Evolutionary conservation across 2,888 invertebrate genomes (phyloP).

Genomic region (Crepidodera aurea): DNA sequence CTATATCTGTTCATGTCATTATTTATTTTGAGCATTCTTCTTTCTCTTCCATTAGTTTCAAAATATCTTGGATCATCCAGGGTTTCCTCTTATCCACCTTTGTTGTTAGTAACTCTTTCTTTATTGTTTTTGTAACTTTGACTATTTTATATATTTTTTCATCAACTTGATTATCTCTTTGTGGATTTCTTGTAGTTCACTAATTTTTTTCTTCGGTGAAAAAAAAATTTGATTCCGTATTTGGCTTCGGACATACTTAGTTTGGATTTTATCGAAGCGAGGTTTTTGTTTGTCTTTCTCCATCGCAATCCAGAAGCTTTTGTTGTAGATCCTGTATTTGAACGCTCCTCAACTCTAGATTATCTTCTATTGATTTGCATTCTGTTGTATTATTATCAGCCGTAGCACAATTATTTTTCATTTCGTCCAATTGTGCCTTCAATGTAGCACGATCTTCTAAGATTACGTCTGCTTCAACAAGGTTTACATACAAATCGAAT

Average conservation of each 20-base stretch:
- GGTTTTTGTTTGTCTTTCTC: constrained; percentile 75
- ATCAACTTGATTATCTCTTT: constrained; percentile 53
- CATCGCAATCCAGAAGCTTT: constrained; percentile 81
- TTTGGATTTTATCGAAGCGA: constrained; percentile 76
- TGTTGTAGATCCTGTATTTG: constrained; percentile 84
- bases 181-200: constrained; percentile 65
- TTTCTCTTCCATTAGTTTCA: too few species aligned
- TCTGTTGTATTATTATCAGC: constrained; percentile 54
- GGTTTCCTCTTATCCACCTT: too few species aligned
- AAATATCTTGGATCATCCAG: too few species aligned
- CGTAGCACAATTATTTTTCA: constrained; percentile 60
- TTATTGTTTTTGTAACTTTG: too few species aligned
- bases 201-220: constrained; percentile 65
- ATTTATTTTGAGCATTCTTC: too few species aligned
- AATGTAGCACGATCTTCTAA: constrained; percentile 74
- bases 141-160: too few species aligned
- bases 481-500: constrained; percentile 78
- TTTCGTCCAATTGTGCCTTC: constrained; percentile 63
- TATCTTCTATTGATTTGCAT: constrained; percentile 63
- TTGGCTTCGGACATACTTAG: constrained; percentile 83
- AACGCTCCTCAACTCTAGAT: constrained; percentile 71
- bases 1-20: too few species aligned
- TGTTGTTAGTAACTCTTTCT: too few species aligned
- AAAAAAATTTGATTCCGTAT: constrained; percentile 72
- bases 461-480: constrained; percentile 80